Evolutionary conservation across 2,113 vertebrate genomes (phyloP).

Genomic region (Ibidorhyncha struthersii): DNA sequence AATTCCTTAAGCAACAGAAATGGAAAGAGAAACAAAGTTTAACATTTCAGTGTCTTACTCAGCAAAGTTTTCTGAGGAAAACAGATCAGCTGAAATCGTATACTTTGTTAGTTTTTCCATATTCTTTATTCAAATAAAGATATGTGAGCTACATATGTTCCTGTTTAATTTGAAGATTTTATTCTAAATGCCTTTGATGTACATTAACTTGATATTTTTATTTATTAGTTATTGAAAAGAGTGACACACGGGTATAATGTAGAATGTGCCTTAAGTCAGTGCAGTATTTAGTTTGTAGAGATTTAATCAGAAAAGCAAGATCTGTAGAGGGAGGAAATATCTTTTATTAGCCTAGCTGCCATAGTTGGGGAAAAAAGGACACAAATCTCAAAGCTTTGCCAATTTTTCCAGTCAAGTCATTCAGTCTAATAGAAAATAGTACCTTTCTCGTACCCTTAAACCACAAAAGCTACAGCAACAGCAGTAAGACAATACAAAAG

Average conservation of each 20-base stretch:
- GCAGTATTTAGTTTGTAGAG: neutral
- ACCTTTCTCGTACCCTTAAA: neutral
- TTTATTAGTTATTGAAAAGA: conserved; percentile 23
- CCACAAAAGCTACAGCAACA: neutral
- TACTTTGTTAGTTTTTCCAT: conserved; percentile 64
- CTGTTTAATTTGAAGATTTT: conserved; percentile 40
- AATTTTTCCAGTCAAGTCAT: neutral
- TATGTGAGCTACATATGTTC: conserved; percentile 56
- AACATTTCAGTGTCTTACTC: conserved; percentile 54
- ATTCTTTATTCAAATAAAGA: conserved; percentile 64
- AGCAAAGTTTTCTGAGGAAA: conserved; percentile 52
- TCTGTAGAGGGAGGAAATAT: neutral
- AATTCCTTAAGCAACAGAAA: conserved; percentile 53
- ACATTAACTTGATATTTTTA: conserved; percentile 31
- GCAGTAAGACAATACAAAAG: neutral
- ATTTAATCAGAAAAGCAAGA: conserved; percentile 4
- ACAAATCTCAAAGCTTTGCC: neutral
- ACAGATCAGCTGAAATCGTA: conserved; percentile 46
- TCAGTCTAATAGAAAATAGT: neutral
- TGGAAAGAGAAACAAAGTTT: conserved; percentile 65
- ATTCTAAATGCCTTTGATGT: conserved; percentile 14
- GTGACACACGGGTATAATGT: neutral
- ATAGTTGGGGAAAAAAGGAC: neutral
- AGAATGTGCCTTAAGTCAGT: neutral
- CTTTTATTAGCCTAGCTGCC: neutral